phyloP scores from a whole-genome alignment of 2,888 invertebrate species.

The Pardosa pseudoannulata region DNA sequence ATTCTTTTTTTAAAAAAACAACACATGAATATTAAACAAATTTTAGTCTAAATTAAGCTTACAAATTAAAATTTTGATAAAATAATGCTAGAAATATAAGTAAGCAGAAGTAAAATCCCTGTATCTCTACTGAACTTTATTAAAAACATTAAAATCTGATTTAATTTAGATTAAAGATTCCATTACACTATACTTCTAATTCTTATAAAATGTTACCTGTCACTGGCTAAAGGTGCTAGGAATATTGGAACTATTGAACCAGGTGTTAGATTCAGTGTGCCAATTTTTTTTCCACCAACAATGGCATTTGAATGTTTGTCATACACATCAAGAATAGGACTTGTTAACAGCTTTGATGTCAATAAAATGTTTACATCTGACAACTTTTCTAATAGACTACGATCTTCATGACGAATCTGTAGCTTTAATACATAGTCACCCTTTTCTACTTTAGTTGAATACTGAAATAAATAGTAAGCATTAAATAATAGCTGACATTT shows the following conservation, averaged over 20 bases:
- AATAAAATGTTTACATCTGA: constrained; percentile 85
- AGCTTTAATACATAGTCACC: constrained; percentile 93
- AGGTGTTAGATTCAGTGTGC: constrained; percentile 81
- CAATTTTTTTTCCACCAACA: constrained; percentile 87
- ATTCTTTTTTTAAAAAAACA: no score
- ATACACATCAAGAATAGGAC: constrained; percentile 88
- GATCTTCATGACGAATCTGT: constrained; percentile 93
- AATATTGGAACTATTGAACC: constrained; percentile 86
- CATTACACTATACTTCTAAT: no score
- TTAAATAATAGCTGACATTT: no score
- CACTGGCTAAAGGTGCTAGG: constrained; percentile 86
- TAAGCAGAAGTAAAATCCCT: no score
- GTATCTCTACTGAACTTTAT: no score
- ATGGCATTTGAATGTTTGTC: constrained; percentile 83
- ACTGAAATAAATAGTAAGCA: constrained; percentile 81
- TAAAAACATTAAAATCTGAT: no score
- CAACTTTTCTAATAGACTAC: constrained; percentile 89
- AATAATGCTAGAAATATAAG: no score
- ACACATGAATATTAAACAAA: no score
- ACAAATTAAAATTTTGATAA: no score
- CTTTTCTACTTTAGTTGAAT: constrained; percentile 92
- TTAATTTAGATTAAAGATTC: no score
- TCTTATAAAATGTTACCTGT: constrained; percentile 90
- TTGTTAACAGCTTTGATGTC: constrained; percentile 85
- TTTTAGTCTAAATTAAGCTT: no score